Evolutionary conservation across 1,140 invertebrate species (phyloP).

Genomic region (Drosophila hydei): DNA sequence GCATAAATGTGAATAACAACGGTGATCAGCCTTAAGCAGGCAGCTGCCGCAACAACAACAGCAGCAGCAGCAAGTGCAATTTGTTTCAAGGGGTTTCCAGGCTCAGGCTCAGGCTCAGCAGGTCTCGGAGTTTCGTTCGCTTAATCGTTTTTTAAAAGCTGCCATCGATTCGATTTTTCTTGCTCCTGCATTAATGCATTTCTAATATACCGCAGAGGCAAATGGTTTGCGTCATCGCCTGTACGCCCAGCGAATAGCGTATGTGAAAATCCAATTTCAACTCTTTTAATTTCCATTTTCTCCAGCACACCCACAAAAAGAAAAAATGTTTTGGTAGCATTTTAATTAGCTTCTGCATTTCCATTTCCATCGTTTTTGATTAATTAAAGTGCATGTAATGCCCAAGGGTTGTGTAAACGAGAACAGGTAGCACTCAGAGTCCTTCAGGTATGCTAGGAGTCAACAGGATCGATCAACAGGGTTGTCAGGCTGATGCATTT

Average conservation of each 20-base stretch:
- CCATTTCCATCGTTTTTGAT: conserved; percentile 41
- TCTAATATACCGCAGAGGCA: conserved; percentile 57
- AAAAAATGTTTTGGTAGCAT: conserved; percentile 72
- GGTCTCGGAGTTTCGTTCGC: not conserved
- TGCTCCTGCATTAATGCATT: conserved; percentile 62
- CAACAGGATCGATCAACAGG: conserved; percentile 28
- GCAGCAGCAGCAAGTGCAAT: conserved; percentile 41
- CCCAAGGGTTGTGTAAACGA: conserved; percentile 12
- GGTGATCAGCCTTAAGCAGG: conserved; percentile 66
- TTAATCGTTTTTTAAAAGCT: conserved; percentile 57
- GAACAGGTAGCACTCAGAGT: conserved; percentile 17
- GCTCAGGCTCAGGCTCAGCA: no score
- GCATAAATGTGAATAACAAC: conserved; percentile 53
- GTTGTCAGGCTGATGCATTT: conserved; percentile 45
- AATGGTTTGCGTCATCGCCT: conserved; percentile 73
- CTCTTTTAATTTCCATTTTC: conserved; percentile 39
- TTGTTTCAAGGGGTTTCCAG: not conserved
- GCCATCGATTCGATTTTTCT: conserved; percentile 23
- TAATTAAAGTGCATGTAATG: conserved; percentile 76
- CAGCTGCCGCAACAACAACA: conserved; percentile 57
- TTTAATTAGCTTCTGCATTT: conserved; percentile 66
- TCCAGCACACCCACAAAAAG: conserved; percentile 35
- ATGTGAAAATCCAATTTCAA: conserved; percentile 24
- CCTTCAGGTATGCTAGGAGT: not conserved
- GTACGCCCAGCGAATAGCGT: conserved; percentile 45